phyloP scores from a whole-genome alignment of 1,140 invertebrate species.

The Cotesia vestalis region DNA sequence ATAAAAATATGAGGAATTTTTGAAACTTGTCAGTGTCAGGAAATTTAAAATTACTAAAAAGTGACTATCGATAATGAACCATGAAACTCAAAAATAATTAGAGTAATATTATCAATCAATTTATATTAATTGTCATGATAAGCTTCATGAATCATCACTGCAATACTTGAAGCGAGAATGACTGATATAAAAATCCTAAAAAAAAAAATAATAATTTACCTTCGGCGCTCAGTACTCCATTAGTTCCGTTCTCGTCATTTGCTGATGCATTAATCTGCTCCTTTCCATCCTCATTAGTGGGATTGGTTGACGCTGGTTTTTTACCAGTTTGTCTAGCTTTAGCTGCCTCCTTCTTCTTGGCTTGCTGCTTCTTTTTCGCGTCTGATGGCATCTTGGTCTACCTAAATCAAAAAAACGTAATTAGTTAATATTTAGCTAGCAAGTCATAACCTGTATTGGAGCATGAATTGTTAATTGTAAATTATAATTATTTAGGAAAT shows the following conservation, averaged over 20 bases:
- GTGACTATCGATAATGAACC: too few species aligned
- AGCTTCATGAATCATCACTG: too few species aligned
- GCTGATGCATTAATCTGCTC: slow-evolving; percentile 64
- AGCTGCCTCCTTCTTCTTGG: slow-evolving; percentile 96
- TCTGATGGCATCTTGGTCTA: slow-evolving; percentile 88
- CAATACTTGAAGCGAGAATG: too few species aligned
- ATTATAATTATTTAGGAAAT: background rate
- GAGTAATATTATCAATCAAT: too few species aligned
- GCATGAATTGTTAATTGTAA: background rate
- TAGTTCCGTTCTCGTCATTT: slow-evolving; percentile 59
- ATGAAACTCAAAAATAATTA: too few species aligned
- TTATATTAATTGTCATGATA: too few species aligned
- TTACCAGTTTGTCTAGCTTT: slow-evolving; percentile 79
- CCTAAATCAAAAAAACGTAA: slow-evolving; percentile 17
- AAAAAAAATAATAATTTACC: slow-evolving; percentile 51
- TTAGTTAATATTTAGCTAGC: background rate
- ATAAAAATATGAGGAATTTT: too few species aligned
- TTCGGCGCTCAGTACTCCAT: slow-evolving; percentile 64
- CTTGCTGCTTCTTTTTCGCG: slow-evolving; percentile 95
- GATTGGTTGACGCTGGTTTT: slow-evolving; percentile 58
- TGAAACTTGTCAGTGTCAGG: too few species aligned
- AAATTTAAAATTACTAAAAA: too few species aligned
- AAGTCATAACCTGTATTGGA: slow-evolving; percentile 6
- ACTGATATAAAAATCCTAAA: slow-evolving; percentile 12
- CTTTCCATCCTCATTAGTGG: slow-evolving; percentile 65